Evolutionary conservation across 2,797 vertebrate genomes (phyloP).

Genomic region (Phaenicophaeus curvirostris): DNA sequence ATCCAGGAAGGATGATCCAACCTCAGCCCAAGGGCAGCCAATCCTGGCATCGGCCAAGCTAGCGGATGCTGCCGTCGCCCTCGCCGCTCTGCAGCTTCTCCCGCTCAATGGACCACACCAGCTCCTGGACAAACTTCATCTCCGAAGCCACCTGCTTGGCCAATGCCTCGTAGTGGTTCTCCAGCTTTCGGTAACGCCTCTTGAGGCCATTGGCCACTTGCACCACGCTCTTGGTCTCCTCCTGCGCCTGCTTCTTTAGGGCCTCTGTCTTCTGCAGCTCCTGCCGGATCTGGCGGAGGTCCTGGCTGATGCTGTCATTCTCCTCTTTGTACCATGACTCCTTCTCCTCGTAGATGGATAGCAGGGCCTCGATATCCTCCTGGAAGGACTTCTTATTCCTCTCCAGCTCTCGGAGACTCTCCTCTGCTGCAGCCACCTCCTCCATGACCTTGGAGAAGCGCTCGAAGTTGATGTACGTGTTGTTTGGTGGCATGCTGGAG

Average conservation of each 20-base stretch:
- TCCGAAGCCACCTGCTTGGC: slow-evolving; percentile 92
- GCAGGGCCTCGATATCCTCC: slow-evolving; percentile 90
- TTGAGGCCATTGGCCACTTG: slow-evolving; percentile 88
- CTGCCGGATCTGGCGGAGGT: slow-evolving; percentile 88
- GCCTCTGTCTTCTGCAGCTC: slow-evolving; percentile 89
- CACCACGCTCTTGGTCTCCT: slow-evolving; percentile 84
- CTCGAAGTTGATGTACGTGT: slow-evolving; percentile 98
- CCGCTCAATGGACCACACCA: slow-evolving; percentile 85
- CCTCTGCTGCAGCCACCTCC: slow-evolving; percentile 90
- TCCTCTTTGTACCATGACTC: slow-evolving; percentile 96
- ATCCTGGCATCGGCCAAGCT: not conserved
- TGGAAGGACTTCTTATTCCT: slow-evolving; percentile 88
- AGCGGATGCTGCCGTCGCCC: slow-evolving; percentile 81
- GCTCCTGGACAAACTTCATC: slow-evolving; percentile 93
- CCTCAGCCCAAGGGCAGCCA: not conserved
- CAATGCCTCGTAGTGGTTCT: slow-evolving; percentile 91
- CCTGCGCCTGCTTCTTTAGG: slow-evolving; percentile 89
- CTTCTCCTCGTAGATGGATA: slow-evolving; percentile 95
- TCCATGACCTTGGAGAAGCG: slow-evolving; percentile 96
- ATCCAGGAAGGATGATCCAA: accelerated
- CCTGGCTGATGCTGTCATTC: slow-evolving; percentile 88
- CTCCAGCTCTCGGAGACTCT: slow-evolving; percentile 89
- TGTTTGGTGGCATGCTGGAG: slow-evolving; percentile 99
- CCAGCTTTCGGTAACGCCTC: slow-evolving; percentile 89
- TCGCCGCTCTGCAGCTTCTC: slow-evolving; percentile 78